A percentile compares a stretch with the other conserved stretches of the same genome.
phyloP scores from a whole-genome alignment of 2,113 vertebrate genomes.

The Labeo catla region DNA sequence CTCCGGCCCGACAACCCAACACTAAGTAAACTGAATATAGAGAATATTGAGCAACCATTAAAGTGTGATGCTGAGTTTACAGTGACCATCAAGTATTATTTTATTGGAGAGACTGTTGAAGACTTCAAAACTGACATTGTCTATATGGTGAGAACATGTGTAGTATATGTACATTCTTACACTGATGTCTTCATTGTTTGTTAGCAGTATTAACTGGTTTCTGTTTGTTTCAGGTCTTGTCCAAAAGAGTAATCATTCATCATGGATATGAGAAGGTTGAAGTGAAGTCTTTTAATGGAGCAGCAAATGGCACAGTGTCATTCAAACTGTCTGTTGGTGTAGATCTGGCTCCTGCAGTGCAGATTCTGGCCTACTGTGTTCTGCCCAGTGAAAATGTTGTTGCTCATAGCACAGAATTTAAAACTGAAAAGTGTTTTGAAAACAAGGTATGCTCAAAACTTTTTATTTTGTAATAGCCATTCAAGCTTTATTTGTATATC shows the following conservation, averaged over 20 bases:
- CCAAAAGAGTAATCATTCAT: slow-evolving; percentile 72
- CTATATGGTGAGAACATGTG: too few relatives aligned
- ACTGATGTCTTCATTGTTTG: too few relatives aligned
- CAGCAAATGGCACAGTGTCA: slow-evolving; percentile 67
- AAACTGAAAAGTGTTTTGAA: slow-evolving; percentile 79
- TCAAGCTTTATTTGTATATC: too few relatives aligned
- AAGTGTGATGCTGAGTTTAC: slow-evolving; percentile 50
- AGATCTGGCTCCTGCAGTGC: slow-evolving; percentile 68
- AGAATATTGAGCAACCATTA: slow-evolving; percentile 50
- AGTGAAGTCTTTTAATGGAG: slow-evolving; percentile 50
- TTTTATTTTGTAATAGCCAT: too few relatives aligned
- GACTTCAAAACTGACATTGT: too few relatives aligned
- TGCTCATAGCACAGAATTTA: background rate
- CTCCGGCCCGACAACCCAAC: slow-evolving; percentile 33
- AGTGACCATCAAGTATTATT: too few relatives aligned
- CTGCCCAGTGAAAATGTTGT: background rate
- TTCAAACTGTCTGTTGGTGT: slow-evolving; percentile 70
- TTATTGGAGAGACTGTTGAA: too few relatives aligned
- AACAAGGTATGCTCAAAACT: slow-evolving; percentile 76
- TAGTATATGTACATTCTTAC: too few relatives aligned
- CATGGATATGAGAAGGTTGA: slow-evolving; percentile 66
- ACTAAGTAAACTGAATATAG: slow-evolving; percentile 64
- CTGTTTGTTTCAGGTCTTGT: slow-evolving; percentile 72
- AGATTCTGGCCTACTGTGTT: background rate
- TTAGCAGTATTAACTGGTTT: too few relatives aligned